Evolutionary conservation across 2,888 invertebrate genomes (phyloP).

Genomic region (Acanthosepion pharaonis): DNA sequence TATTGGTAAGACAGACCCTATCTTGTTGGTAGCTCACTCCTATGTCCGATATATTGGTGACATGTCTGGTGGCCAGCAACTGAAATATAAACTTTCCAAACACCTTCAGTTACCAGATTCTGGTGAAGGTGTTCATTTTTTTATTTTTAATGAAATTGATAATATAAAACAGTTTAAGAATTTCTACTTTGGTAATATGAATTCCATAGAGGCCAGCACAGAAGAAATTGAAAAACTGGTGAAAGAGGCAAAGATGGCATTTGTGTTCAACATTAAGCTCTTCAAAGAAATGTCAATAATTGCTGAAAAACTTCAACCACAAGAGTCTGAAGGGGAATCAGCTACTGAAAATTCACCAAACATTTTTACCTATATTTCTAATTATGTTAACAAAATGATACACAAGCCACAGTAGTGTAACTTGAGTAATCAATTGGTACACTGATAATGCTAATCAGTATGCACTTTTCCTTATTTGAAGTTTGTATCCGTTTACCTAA

Average conservation of each 20-base stretch:
- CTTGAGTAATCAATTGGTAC: background rate
- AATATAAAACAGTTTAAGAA: slow-evolving; percentile 51
- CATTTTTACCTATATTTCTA: background rate
- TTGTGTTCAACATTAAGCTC: slow-evolving; percentile 52
- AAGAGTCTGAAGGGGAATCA: background rate
- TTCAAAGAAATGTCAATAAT: slow-evolving; percentile 49
- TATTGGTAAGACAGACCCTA: slow-evolving; percentile 50
- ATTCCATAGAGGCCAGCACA: slow-evolving; percentile 49
- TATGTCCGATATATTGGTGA: slow-evolving; percentile 62
- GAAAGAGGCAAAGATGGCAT: slow-evolving; percentile 50
- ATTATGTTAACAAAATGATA: background rate
- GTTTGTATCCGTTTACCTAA: no score
- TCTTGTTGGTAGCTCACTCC: slow-evolving; percentile 54
- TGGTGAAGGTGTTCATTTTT: slow-evolving; percentile 53
- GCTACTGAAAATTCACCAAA: background rate
- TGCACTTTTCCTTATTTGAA: background rate
- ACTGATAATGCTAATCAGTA: background rate
- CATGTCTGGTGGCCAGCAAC: slow-evolving; percentile 60
- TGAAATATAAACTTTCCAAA: slow-evolving; percentile 52
- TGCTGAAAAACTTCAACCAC: background rate
- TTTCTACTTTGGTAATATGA: slow-evolving; percentile 52
- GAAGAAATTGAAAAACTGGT: slow-evolving; percentile 45
- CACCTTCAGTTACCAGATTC: slow-evolving; percentile 48
- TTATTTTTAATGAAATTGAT: slow-evolving; percentile 50
- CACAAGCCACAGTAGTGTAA: background rate